Evolutionary conservation across 2,888 invertebrate genomes (phyloP).

Genomic region (Balanococcus diminutus): DNA sequence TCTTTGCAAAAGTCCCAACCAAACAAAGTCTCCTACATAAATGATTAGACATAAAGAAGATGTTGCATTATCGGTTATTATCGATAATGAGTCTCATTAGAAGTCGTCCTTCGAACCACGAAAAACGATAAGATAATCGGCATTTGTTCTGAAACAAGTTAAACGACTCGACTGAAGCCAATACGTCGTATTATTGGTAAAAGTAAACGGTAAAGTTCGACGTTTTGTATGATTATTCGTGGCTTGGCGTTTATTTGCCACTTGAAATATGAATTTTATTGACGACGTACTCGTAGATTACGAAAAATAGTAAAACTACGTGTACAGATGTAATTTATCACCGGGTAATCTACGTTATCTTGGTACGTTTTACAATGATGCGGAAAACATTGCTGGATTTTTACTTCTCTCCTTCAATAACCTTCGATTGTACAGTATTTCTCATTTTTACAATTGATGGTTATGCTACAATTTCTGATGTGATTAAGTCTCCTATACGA

Average conservation of each 20-base stretch:
- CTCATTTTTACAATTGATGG: not conserved
- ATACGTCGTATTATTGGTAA: not conserved
- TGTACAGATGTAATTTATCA: not conserved
- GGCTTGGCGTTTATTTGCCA: not conserved
- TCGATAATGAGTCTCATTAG: not conserved
- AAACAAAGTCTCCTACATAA: not conserved
- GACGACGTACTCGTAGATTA: not conserved
- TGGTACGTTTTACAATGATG: not conserved
- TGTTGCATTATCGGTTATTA: not conserved
- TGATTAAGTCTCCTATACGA: not conserved
- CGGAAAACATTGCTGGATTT: not conserved
- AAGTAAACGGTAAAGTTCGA: not conserved
- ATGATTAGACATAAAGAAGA: not conserved
- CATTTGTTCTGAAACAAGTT: not conserved
- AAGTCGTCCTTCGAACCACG: not conserved
- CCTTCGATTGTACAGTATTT: not conserved
- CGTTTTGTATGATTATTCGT: not conserved
- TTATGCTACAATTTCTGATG: not conserved
- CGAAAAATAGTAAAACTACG: not conserved
- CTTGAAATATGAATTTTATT: slow-evolving; percentile 6
- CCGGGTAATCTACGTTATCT: not conserved
- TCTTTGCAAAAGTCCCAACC: not conserved
- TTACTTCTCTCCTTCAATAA: not conserved
- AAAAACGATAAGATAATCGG: not conserved
- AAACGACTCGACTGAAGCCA: not conserved